Base-by-base conservation (phyloP, 2,113 vertebrate genomes). In the Corythornis madagascariensis region DNA sequence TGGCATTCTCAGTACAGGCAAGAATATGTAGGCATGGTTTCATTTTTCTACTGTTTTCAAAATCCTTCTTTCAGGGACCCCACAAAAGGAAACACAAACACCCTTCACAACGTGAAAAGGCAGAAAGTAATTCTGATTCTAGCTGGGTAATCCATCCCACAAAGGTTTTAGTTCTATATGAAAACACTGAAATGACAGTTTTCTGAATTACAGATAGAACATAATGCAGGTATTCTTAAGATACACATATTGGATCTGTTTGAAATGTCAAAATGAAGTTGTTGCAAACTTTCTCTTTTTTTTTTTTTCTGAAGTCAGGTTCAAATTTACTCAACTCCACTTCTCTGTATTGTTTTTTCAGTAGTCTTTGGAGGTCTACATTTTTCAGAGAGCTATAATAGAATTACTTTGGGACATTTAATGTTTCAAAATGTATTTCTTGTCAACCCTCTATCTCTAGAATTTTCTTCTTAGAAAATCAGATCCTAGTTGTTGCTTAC, bases 381-480 rank as follows among this genome's bases (percentile, higher is more conserved):
- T 64, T 69, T 88, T 64, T 63, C 24, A 79, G 74, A 89, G 13
- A 73, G 42, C 4, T 47, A 8, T 17, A 52, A 29, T 8, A 8
- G 73, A 92, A 74, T 5, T 31, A 9, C 65, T 57, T 16, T 71
- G 59, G 56, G 22, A 47, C 13, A 43, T 84, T 42, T 70, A 82
- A 83, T 11, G 3, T 21, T 64, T 74, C 40, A 13, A 63, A 87
- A 72, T 35, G 17, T 40, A 81, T 29, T 90, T 86, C 73, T 57
- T 59, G 82, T 63, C 45, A 87, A n/a, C 43, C n/a, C 28, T 53
- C 2, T 75, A 86, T 90, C 70, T 93, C 84, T 92, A 76, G 53
- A 88, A 86, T 43, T 81, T 64, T 73, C 84, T 85, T 91, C 77
- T 83, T 38, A 5, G 29, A 93, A 91, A 94, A 89, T 19, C 72